A percentile compares a stretch with the other conserved stretches of the same genome.
Evolutionary conservation across 2,888 invertebrate genomes (phyloP).

Genomic region (Cantharis rufa): DNA sequence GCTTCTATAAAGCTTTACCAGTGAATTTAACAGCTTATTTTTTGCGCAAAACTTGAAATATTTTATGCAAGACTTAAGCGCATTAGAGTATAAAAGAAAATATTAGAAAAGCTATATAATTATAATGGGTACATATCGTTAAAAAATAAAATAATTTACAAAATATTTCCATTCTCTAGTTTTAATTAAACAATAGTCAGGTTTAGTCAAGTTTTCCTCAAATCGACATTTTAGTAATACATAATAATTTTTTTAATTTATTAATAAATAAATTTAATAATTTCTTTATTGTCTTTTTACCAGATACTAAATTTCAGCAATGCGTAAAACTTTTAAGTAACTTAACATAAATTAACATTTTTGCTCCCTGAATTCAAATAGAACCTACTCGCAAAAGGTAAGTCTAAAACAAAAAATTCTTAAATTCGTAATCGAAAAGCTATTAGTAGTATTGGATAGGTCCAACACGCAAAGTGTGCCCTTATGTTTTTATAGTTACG

Average conservation of each 20-base stretch:
- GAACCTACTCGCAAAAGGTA: not conserved
- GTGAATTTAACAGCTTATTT: not conserved
- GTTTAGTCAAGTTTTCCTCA: not conserved
- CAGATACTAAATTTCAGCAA: not conserved
- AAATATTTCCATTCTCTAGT: not conserved
- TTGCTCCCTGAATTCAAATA: not conserved
- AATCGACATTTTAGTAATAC: not conserved
- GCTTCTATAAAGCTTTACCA: conserved; percentile 3
- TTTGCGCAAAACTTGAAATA: not conserved
- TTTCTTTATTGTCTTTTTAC: not conserved
- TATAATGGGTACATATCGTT: conserved; percentile 39
- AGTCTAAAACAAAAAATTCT: not conserved
- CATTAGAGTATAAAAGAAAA: conserved; percentile 27
- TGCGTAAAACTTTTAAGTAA: not conserved
- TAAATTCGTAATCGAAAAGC: too few species aligned
- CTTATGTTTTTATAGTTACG: too few species aligned
- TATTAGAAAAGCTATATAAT: conserved; percentile 33
- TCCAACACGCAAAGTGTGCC: too few species aligned
- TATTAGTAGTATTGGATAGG: too few species aligned
- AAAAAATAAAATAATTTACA: conserved; percentile 31
- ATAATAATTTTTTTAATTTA: not conserved
- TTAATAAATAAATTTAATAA: not conserved
- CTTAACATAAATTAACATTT: not conserved
- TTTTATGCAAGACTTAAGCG: conserved; percentile 29
- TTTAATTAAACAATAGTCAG: not conserved